Conservation (phyloP, 2,888 invertebrate genomes). For the Microctonus brassicae region DNA sequence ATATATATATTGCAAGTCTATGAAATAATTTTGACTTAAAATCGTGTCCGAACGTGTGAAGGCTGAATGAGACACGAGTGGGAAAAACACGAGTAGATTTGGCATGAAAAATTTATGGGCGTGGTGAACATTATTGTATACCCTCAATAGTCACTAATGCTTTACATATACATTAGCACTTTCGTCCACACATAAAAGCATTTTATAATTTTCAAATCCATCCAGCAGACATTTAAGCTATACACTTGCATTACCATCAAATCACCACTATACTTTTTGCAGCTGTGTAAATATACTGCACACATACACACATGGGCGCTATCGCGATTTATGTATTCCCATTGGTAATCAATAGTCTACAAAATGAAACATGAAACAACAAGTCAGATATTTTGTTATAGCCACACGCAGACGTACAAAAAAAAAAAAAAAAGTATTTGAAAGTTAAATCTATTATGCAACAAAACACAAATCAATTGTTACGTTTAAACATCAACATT, state of each 20-base stretch:
- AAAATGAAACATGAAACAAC: conserved; percentile 48
- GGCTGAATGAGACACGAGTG: neutral
- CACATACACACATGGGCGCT: conserved; percentile 31
- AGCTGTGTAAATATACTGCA: neutral
- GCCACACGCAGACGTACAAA: conserved; percentile 35
- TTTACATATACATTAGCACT: conserved; percentile 20
- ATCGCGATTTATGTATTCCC: conserved; percentile 57
- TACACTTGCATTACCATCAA: neutral
- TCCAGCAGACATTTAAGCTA: no score
- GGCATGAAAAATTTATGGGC: conserved; percentile 35
- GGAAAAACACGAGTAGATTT: neutral
- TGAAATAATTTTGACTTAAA: conserved; percentile 1
- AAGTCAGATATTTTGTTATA: conserved; percentile 57
- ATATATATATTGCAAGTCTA: neutral
- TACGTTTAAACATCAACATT: neutral
- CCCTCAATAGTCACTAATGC: no score
- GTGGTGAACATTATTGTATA: conserved; percentile 39
- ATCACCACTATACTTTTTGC: neutral
- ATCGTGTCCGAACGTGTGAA: neutral
- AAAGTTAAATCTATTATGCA: conserved; percentile 6
- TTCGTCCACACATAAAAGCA: conserved; percentile 26
- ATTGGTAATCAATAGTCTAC: conserved; percentile 56
- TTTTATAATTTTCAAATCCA: no score
- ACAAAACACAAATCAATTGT: conserved; percentile 14
- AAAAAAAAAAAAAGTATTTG: neutral